phyloP scores from a whole-genome alignment of 2,797 vertebrate genomes.

The Luscinia megarhynchos region DNA sequence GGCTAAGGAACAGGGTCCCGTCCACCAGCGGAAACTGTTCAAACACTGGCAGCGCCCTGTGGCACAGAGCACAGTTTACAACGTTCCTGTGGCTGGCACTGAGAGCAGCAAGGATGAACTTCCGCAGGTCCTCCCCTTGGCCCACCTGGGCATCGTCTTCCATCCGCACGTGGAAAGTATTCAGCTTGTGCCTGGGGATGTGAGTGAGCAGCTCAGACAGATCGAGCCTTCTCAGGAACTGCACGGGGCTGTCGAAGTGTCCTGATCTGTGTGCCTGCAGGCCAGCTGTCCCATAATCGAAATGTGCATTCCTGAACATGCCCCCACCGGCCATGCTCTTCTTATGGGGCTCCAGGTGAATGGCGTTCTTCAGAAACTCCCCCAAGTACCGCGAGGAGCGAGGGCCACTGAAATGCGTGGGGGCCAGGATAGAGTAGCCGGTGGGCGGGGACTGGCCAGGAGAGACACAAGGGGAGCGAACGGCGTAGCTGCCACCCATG shows the following conservation, averaged over 20 bases:
- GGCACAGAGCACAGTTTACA: conserved; percentile 97
- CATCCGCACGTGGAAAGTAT: conserved; percentile 99
- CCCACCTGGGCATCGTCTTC: conserved; percentile 97
- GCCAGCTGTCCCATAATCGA: conserved; percentile 76
- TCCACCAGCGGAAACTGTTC: conserved; percentile 99
- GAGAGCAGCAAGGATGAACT: conserved; percentile 96
- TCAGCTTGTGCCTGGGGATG: conserved; percentile 95
- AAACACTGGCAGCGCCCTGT: conserved; percentile 92
- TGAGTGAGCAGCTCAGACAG: conserved; percentile 95
- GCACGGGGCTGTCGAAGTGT: conserved; percentile 86
- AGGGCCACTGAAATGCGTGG: conserved; percentile 81
- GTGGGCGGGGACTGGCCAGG: conserved; percentile 91
- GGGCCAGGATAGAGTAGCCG: conserved; percentile 89
- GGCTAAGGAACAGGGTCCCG: conserved; percentile 96
- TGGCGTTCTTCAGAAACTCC: conserved; percentile 94
- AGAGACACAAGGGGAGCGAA: conserved; percentile 90
- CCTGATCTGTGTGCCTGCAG: conserved; percentile 81
- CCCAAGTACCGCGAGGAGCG: conserved; percentile 93
- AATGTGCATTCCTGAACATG: conserved; percentile 78
- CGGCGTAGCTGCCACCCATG: conserved; percentile 68
- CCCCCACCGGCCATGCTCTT: conserved; percentile 85
- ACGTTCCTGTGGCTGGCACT: conserved; percentile 96
- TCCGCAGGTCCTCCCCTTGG: conserved; percentile 97
- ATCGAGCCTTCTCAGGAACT: conserved; percentile 96
- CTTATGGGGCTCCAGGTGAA: conserved; percentile 92